These are phyloP conservation scores for Dryadula phaetusa DNA, from an alignment of 2,888 invertebrate genomes.

Conservation along the genomic window DNA sequence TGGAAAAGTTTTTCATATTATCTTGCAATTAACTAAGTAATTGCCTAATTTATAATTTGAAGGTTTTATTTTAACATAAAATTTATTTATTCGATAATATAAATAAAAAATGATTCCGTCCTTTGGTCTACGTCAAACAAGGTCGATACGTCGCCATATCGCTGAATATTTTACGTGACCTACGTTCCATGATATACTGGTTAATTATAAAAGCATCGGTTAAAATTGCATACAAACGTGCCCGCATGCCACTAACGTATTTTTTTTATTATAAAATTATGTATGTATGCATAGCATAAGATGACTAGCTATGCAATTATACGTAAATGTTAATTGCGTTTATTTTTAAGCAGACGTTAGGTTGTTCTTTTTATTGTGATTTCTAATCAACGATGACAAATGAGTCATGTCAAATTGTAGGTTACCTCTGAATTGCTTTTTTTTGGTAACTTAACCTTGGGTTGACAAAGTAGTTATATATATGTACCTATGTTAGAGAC, in stretches of 20 bases:
- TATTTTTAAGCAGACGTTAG: slow-evolving; percentile 1
- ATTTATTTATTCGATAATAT: slow-evolving; percentile 6
- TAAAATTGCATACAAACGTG: slow-evolving; percentile 4
- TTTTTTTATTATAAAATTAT: slow-evolving; percentile 6
- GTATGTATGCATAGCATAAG: not conserved
- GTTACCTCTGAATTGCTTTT: not conserved
- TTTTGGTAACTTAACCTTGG: slow-evolving; percentile 15
- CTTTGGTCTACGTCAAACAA: slow-evolving; percentile 9
- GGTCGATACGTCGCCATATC: slow-evolving; percentile 2
- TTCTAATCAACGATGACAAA: slow-evolving; percentile 16
- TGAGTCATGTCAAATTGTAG: slow-evolving; percentile 9
- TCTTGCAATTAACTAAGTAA: not conserved
- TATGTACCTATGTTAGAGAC: not conserved
- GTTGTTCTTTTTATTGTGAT: slow-evolving; percentile 1
- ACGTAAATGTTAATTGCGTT: not conserved
- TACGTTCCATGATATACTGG: slow-evolving; percentile 25
- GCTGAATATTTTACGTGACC: slow-evolving; percentile 24
- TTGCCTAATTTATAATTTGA: not conserved
- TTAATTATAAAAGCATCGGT: slow-evolving; percentile 18
- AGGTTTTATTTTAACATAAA: not conserved
- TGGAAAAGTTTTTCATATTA: not conserved
- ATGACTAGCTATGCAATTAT: not conserved
- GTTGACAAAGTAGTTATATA: not conserved
- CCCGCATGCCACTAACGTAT: not conserved
- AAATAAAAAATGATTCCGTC: slow-evolving; percentile 3